Evolutionary conservation across 2,888 invertebrate species (phyloP).

Genomic region (Drosophila silvestris): DNA sequence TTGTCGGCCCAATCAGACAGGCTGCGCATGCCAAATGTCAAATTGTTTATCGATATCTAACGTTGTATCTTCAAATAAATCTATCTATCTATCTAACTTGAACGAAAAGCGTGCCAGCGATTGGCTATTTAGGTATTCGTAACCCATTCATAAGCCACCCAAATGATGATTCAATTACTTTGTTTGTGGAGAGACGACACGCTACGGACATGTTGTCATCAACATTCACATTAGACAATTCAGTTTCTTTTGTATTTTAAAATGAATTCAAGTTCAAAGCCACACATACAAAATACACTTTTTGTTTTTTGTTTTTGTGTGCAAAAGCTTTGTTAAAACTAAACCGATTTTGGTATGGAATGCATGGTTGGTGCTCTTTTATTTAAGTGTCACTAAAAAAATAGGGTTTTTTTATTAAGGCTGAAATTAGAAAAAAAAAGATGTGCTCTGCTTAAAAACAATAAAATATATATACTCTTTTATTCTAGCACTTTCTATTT

Average conservation of each 20-base stretch:
- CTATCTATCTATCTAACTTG: neutral
- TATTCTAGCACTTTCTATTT: neutral
- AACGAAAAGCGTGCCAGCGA: slow-evolving; percentile 43
- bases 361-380: neutral
- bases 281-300: neutral
- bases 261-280: slow-evolving; percentile 50
- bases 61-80: slow-evolving; percentile 7
- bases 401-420: too few relatives aligned
- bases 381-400: neutral
- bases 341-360: neutral
- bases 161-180: slow-evolving; percentile 41
- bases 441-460: neutral
- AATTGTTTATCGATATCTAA: slow-evolving; percentile 8
- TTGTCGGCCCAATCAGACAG: slow-evolving; percentile 33
- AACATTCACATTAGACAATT: slow-evolving; percentile 43
- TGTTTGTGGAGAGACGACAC: slow-evolving; percentile 16
- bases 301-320: neutral
- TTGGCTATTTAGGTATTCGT: slow-evolving; percentile 22
- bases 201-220: slow-evolving; percentile 48
- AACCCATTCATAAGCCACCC: slow-evolving; percentile 37
- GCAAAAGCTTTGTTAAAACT: neutral
- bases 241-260: slow-evolving; percentile 34
- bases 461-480: neutral
- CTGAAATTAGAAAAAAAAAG: neutral
- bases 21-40: slow-evolving; percentile 25